Evolutionary conservation across 1,140 invertebrate species (phyloP).

Genomic region (Ceratina calcarata): DNA sequence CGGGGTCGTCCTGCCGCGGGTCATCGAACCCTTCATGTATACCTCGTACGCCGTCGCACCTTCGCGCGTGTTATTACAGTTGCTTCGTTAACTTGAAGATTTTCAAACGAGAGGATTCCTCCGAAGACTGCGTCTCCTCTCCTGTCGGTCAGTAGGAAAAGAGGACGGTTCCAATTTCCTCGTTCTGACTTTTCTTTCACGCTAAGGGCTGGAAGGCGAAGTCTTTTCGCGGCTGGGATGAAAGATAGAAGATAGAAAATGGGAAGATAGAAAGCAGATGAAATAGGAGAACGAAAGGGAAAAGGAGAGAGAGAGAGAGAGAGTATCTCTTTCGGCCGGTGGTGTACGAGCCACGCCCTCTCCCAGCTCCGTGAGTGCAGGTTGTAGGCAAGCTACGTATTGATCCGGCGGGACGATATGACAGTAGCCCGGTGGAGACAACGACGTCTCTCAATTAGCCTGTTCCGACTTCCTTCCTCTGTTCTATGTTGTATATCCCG

Average conservation of each 20-base stretch:
- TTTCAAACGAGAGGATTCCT: too few species aligned
- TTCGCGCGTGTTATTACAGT: neutral
- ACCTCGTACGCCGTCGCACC: too few species aligned
- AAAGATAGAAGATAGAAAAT: neutral
- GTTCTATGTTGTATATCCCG: neutral
- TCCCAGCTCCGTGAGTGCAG: conserved; percentile 74
- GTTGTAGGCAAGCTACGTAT: conserved; percentile 78
- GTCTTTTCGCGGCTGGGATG: conserved; percentile 48
- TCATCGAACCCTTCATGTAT: conserved; percentile 16
- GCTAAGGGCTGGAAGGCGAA: conserved; percentile 62
- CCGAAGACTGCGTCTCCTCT: too few species aligned
- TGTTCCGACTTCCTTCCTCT: conserved; percentile 36
- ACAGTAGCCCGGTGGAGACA: conserved; percentile 75
- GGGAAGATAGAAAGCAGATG: conserved; percentile 14
- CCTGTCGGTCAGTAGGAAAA: too few species aligned
- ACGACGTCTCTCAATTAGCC: conserved; percentile 77
- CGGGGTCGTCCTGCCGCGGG: too few species aligned
- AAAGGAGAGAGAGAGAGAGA: conserved; percentile 41
- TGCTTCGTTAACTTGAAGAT: neutral
- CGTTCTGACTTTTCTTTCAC: neutral
- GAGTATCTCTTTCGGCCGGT: conserved; percentile 68
- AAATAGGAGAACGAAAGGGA: conserved; percentile 28
- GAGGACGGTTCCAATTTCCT: too few species aligned
- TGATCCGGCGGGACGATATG: conserved; percentile 78
- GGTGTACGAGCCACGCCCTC: conserved; percentile 79